These are phyloP conservation scores for Sinohyriopsis cumingii DNA, from an alignment of 2,888 invertebrate genomes.

Conservation along the genomic window DNA sequence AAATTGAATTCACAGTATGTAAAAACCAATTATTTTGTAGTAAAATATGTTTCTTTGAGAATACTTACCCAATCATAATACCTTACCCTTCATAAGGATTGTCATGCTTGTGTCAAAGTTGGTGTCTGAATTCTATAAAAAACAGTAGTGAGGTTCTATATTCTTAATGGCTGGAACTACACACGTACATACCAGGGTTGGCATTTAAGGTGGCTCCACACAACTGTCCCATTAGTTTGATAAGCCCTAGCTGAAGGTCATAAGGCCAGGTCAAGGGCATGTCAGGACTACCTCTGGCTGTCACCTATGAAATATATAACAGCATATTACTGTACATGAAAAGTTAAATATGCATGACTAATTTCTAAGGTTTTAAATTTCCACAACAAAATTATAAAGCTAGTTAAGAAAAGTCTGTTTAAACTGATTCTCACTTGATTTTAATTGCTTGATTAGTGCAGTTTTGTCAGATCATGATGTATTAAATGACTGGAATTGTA, in stretches of 20 bases:
- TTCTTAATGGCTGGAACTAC: not conserved
- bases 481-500: too few species aligned
- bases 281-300: conserved; percentile 68
- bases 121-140: too few species aligned
- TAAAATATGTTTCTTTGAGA: too few species aligned
- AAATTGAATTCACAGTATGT: too few species aligned
- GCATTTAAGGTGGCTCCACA: conserved; percentile 65
- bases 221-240: conserved; percentile 64
- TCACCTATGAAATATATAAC: conserved; percentile 50
- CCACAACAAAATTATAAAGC: not conserved
- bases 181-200: conserved; percentile 52
- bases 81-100: too few species aligned
- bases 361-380: not conserved
- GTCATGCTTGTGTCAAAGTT: too few species aligned
- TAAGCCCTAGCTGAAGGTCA: conserved; percentile 66
- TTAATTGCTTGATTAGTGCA: too few species aligned
- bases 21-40: too few species aligned
- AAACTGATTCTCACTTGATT: too few species aligned
- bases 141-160: too few species aligned
- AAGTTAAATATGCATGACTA: not conserved
- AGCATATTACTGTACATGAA: not conserved
- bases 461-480: too few species aligned
- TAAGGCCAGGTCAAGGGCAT: conserved; percentile 66
- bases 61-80: too few species aligned
- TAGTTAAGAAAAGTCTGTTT: not conserved